Evolutionary conservation across 2,888 invertebrate species (phyloP).

Genomic region (Drosophila recens): DNA sequence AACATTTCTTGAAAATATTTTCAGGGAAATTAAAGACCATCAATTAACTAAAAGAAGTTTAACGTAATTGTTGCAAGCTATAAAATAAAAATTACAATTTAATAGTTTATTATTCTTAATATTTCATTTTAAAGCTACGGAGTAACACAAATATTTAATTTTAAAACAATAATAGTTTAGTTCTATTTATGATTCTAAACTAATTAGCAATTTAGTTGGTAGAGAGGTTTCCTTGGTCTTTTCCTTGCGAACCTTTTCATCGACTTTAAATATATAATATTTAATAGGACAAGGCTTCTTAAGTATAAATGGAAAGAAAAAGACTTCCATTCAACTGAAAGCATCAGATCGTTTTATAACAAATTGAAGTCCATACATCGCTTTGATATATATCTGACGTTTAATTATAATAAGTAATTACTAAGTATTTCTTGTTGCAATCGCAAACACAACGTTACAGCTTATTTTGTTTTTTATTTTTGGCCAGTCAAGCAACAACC

Average conservation of each 20-base stretch:
- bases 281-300: too few relatives aligned
- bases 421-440: conserved; percentile 34
- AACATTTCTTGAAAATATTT: background rate
- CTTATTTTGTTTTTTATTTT: conserved; percentile 5
- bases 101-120: background rate
- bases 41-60: background rate
- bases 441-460: conserved; percentile 8
- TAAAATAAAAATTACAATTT: background rate
- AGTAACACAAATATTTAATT: too few relatives aligned
- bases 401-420: conserved; percentile 27
- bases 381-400: conserved; percentile 9
- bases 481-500: conserved; percentile 24
- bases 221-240: too few relatives aligned
- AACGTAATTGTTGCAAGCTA: too few relatives aligned
- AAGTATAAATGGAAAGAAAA: too few relatives aligned
- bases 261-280: too few relatives aligned
- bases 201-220: too few relatives aligned
- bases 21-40: background rate
- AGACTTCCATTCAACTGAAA: background rate
- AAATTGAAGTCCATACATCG: conserved; percentile 1
- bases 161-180: too few relatives aligned
- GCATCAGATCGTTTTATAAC: conserved; percentile 1
- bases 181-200: too few relatives aligned
- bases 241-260: too few relatives aligned
- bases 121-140: too few relatives aligned